These are phyloP conservation scores for Azorinus chamasolen DNA, from an alignment of 2,888 invertebrate genomes.

Conservation along the genomic window DNA sequence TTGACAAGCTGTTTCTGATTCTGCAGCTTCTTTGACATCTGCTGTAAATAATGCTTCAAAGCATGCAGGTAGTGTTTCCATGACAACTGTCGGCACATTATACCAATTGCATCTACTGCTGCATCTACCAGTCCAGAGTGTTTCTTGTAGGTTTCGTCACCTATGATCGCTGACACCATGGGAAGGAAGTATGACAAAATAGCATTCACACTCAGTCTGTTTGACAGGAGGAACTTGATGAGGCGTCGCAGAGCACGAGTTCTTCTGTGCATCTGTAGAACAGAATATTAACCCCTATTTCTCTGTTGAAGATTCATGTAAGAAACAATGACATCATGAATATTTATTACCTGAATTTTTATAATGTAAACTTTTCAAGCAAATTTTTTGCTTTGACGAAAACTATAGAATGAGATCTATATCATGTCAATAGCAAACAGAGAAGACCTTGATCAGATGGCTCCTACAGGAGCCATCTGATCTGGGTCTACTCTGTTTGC, in stretches of 20 bases:
- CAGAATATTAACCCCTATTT: not conserved
- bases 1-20: slow-evolving; percentile 94
- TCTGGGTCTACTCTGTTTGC: too few relatives aligned
- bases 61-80: slow-evolving; percentile 96
- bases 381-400: too few relatives aligned
- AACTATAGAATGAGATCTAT: too few relatives aligned
- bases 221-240: slow-evolving; percentile 82
- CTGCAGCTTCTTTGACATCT: slow-evolving; percentile 90
- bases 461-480: too few relatives aligned
- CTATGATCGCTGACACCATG: slow-evolving; percentile 92
- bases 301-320: too few relatives aligned
- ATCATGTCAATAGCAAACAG: too few relatives aligned
- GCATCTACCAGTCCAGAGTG: slow-evolving; percentile 92
- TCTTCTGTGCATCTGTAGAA: slow-evolving; percentile 93
- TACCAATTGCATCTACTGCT: slow-evolving; percentile 93
- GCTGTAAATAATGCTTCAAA: slow-evolving; percentile 92
- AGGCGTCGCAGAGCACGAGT: slow-evolving; percentile 92
- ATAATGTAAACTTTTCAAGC: too few relatives aligned
- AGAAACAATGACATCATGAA: too few relatives aligned
- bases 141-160: slow-evolving; percentile 91
- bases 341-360: too few relatives aligned
- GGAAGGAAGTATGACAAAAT: slow-evolving; percentile 95
- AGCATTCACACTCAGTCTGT: slow-evolving; percentile 87
- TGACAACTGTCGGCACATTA: slow-evolving; percentile 92
- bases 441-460: too few relatives aligned